Evolutionary conservation across 2,113 vertebrate species (phyloP).

Genomic region (Panthera leo): DNA sequence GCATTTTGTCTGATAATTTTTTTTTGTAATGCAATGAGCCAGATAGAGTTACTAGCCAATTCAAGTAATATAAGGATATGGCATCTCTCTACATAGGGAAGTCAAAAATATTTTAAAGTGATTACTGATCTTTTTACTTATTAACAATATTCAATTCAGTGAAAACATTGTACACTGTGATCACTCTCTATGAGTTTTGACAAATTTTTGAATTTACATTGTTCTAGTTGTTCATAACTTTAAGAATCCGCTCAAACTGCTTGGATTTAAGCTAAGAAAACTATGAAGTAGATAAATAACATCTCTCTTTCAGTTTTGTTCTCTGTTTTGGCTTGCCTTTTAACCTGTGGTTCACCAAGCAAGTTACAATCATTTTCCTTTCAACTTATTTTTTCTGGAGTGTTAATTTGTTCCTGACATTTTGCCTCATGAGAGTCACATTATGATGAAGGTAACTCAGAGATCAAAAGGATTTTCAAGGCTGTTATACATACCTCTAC

Average conservation of each 20-base stretch:
- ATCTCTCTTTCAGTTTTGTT: neutral
- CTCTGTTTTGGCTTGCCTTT: neutral
- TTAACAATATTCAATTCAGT: neutral
- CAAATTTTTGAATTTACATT: neutral
- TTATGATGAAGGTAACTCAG: neutral
- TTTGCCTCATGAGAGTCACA: neutral
- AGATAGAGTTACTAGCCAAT: neutral
- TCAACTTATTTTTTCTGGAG: neutral
- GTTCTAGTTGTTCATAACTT: neutral
- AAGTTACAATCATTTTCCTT: neutral
- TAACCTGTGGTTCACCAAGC: neutral
- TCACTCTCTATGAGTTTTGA: neutral
- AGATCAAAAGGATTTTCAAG: neutral
- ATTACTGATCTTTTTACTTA: neutral
- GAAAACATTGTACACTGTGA: neutral
- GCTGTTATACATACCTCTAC: neutral
- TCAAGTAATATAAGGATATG: neutral
- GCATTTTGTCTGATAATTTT: neutral
- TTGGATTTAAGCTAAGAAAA: neutral
- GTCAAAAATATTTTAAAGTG: neutral
- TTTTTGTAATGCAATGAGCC: neutral
- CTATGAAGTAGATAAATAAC: neutral
- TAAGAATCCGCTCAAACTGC: neutral
- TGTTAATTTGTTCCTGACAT: neutral
- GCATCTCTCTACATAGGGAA: neutral